These are phyloP conservation scores for Herpetotheres cachinnans DNA, from an alignment of 2,113 vertebrate species.

Conservation along the genomic window DNA sequence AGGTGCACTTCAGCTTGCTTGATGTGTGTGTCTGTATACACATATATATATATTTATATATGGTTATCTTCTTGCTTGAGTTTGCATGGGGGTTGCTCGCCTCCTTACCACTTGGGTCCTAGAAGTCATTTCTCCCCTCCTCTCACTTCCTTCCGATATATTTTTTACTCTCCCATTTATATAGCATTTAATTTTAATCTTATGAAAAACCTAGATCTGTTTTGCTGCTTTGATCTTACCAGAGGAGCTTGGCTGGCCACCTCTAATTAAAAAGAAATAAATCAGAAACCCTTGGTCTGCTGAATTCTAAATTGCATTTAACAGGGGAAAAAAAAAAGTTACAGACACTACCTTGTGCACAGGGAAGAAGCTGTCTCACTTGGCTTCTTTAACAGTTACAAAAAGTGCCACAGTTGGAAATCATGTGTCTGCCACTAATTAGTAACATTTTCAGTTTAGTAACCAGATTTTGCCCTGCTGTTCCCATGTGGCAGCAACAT, in stretches of 20 bases:
- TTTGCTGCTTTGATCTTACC: not conserved
- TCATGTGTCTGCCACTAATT: not conserved
- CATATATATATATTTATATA: not conserved
- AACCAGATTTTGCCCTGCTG: not conserved
- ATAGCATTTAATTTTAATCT: not conserved
- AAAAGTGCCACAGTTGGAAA: not conserved
- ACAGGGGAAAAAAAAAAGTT: not conserved
- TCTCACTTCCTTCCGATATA: not conserved
- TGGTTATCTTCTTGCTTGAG: not conserved
- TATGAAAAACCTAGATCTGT: not conserved
- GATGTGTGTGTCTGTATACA: no score
- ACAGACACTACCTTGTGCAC: not conserved
- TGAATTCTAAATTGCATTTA: not conserved
- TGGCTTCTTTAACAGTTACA: not conserved
- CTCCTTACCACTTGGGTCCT: not conserved
- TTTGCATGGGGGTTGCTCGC: not conserved
- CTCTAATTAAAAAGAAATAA: not conserved
- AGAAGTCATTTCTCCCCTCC: not conserved
- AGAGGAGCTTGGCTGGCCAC: not conserved
- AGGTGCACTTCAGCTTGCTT: not conserved
- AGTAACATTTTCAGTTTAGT: not conserved
- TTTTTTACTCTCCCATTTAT: not conserved
- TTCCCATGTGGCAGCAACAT: fast-evolving
- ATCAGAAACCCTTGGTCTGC: not conserved
- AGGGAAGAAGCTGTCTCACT: not conserved